Conservation (phyloP, 2,797 vertebrate species). For the Anguilla marmorata region DNA sequence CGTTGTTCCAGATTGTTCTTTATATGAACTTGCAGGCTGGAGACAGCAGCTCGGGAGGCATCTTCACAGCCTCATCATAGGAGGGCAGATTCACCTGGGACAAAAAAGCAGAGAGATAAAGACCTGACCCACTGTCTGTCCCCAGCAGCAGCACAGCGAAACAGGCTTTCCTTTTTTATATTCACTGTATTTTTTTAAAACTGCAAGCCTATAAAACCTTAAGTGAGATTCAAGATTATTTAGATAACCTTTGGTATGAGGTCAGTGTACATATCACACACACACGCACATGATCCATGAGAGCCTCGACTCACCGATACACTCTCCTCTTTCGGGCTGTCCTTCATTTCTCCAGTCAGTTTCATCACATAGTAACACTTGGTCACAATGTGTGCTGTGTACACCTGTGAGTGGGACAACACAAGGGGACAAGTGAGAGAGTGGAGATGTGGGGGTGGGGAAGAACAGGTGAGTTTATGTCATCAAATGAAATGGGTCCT, state of each 20-base stretch:
- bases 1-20: conserved; percentile 23
- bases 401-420: neutral
- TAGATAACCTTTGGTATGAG: neutral
- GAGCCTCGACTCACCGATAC: neutral
- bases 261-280: neutral
- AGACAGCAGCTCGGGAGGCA: conserved; percentile 59
- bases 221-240: neutral
- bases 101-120: neutral
- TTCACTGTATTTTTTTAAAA: neutral
- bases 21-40: conserved; percentile 64
- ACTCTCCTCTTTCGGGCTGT: neutral
- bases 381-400: neutral
- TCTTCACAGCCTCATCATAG: conserved; percentile 72
- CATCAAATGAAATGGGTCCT: neutral
- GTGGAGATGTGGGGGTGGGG: neutral
- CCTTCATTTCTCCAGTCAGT: neutral
- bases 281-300: neutral
- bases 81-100: conserved; percentile 70
- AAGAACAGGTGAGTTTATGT: neutral
- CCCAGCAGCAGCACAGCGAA: neutral
- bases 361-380: neutral
- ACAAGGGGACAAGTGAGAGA: neutral
- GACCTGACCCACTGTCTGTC: neutral
- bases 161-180: neutral
- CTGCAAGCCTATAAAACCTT: neutral